These are phyloP conservation scores for Colius striatus DNA, from an alignment of 2,113 vertebrate genomes.

Conservation along the genomic window DNA sequence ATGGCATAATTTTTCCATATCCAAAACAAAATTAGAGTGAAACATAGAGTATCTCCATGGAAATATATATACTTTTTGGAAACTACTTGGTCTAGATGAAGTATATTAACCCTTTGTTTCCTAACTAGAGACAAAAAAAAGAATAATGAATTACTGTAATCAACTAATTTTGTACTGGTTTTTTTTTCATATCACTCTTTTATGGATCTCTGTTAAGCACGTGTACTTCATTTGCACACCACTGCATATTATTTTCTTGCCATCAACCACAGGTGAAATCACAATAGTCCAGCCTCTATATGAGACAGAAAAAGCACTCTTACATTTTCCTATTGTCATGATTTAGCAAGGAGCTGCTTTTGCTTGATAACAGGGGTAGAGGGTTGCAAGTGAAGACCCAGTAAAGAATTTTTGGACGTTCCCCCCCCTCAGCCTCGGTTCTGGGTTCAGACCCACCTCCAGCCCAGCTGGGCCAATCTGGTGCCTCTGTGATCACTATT, in stretches of 20 bases:
- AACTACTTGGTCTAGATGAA: neutral
- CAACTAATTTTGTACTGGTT: neutral
- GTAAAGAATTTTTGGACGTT: too few relatives aligned
- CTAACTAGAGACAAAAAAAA: neutral
- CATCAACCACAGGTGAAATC: neutral
- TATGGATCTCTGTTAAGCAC: neutral
- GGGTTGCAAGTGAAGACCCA: too few relatives aligned
- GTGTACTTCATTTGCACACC: neutral
- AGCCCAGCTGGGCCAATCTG: too few relatives aligned
- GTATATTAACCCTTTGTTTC: neutral
- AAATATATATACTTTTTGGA: neutral
- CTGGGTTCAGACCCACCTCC: too few relatives aligned
- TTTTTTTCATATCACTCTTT: neutral
- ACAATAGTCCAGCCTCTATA: neutral
- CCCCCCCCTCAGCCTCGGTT: too few relatives aligned
- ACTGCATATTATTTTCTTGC: neutral
- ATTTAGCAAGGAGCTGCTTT: too few relatives aligned
- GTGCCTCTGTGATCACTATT: too few relatives aligned
- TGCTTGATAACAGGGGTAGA: too few relatives aligned
- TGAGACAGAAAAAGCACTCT: neutral
- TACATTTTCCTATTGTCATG: neutral
- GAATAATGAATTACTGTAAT: neutral
- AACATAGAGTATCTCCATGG: neutral
- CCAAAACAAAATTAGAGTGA: neutral
- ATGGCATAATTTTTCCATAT: neutral